Evolutionary conservation across 2,888 invertebrate species (phyloP), one percentile per base, ranked within the genome.

Genomic region (Conops quadrifasciatus): DNA sequence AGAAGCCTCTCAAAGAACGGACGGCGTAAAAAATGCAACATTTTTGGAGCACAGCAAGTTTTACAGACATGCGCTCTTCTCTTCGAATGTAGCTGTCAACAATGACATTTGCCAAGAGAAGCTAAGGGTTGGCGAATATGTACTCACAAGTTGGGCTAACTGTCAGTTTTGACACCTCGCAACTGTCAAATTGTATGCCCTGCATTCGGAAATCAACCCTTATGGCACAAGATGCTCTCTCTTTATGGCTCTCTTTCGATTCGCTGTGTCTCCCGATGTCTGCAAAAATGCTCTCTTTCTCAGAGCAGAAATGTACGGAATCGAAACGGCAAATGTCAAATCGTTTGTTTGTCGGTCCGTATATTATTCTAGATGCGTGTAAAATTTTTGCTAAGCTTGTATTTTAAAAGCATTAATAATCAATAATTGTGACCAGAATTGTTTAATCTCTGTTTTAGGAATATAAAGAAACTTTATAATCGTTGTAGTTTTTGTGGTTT

Each of bases 111-210:
- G 9, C 36, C 9, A 4, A 36, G 4, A 36, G 36, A 36, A 36
- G 9, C 9, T 36, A 36, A 36, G 4, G 36, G 36, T 36, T 7
- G 9, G 4, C 36, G 4, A 36, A 36, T 7, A 36, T 36, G 9
- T 36, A 36, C 4, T 36, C 36, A n/a, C n/a, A n/a, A n/a, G n/a
- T n/a, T n/a, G n/a, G 36, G 4, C 36, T 9, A 71, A 65, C n/a
- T 71, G 67, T 67, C 71, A 71, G 43, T 47, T 36, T 0, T 71
- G 67, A 67, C 71, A 71, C 56, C 47, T 60, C 43, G n/a, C 24
- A n/a, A 58, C 58, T 30, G n/a, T 30, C 5, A 7, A 49, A 53
- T 51, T 43, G 66, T 26, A 47, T 21, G 15, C 16, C 49, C 9
- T 2, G 15, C 26, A 24, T 43, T 21, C 28, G 66, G 43, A 58